phyloP scores from a whole-genome alignment of 1,140 invertebrate genomes.

The Octopus bimaculoides region DNA sequence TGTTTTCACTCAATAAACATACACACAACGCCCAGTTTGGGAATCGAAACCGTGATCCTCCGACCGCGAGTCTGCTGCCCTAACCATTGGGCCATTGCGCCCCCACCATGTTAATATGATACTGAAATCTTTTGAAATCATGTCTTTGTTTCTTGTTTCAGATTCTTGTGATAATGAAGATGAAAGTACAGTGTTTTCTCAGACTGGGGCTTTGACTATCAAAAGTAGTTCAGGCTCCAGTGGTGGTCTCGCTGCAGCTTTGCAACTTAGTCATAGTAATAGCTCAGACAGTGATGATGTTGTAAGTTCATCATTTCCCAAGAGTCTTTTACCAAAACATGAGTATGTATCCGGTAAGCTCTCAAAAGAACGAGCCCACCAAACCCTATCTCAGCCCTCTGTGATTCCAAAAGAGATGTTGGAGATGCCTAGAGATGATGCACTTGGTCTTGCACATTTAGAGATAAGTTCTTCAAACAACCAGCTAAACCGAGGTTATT shows the following conservation, averaged over 20 bases:
- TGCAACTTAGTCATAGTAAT: conserved; percentile 45
- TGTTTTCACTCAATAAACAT: too few species aligned
- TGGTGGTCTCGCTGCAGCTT: conserved; percentile 47
- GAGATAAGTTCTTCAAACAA: neutral
- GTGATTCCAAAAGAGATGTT: neutral
- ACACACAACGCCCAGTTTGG: too few species aligned
- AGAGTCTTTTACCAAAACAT: neutral
- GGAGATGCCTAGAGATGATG: neutral
- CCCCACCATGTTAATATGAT: too few species aligned
- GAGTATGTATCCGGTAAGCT: neutral
- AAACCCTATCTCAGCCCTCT: neutral
- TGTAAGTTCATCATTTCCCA: neutral
- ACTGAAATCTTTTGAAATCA: neutral
- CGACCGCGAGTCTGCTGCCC: too few species aligned
- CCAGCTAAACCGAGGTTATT: neutral
- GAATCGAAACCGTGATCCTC: too few species aligned
- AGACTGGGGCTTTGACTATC: conserved; percentile 54
- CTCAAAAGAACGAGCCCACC: neutral
- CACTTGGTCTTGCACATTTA: neutral
- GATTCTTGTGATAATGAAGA: conserved; percentile 45
- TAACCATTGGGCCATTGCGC: too few species aligned
- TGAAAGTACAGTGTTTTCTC: conserved; percentile 52
- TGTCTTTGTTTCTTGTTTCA: conserved; percentile 17
- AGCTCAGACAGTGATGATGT: conserved; percentile 46
- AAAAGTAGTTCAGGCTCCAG: conserved; percentile 53